Evolutionary conservation across 2,888 invertebrate genomes (phyloP), one percentile per base, ranked within the genome.

Genomic region (Lutraria lutraria): DNA sequence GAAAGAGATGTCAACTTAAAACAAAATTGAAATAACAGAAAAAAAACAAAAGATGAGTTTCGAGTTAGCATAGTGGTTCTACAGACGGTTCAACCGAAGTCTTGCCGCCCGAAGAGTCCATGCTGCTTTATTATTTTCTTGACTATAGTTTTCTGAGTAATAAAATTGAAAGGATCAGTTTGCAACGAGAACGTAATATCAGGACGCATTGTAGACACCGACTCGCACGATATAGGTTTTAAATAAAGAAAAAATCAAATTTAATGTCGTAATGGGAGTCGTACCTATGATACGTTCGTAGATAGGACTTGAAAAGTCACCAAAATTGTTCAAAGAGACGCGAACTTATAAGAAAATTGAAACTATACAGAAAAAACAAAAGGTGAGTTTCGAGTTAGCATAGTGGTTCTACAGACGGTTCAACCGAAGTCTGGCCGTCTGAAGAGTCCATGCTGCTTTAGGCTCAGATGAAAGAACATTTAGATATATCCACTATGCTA

Each of bases 381-480:
- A 19, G 60, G n/a, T 60, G 60, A 60, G 60, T 60, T 60, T 60
- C 60, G 60, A 19, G n/a, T 60, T 60, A 60, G 60, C 60, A 60
- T 21, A 60, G 60, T 60, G 21, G 60, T 60, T 60, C 60, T 60
- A 60, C 60, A 60, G 60, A 60, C 60, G 60, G 60, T 21, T 19
- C 60, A n/a, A 60, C 60, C 60, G 60, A 60, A 60, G 60, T n/a
- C 60, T 15, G 8, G 21, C 60, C 60, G 60, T 21, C 60, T 60
- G 60, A 60, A 60, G 60, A 60, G 60, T 60, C 60, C 60, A 60
- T 56, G 60, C 60, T 60, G 60, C 60, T 60, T 60, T 60, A 19
- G 60, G 60, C 60, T 60, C 60, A 60, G 60, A 19, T 60, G 60
- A 60, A 60, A 60, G 60, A 60, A 60, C 60, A 43, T 43, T 43